These are phyloP conservation scores for Bryconaethiops microstoma DNA, from an alignment of 2,797 vertebrate genomes.

Conservation along the genomic window DNA sequence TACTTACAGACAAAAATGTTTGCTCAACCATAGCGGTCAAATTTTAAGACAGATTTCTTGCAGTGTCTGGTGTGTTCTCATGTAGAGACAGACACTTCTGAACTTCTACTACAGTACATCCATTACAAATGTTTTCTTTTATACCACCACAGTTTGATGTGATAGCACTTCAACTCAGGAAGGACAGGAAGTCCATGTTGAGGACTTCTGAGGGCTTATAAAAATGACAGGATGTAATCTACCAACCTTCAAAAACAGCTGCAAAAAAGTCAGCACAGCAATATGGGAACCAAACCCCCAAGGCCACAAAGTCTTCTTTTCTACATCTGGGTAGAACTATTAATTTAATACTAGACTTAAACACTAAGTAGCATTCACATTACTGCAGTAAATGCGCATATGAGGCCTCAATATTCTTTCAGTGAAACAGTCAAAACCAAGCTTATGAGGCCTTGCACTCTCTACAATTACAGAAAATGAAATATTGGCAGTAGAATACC, in stretches of 20 bases:
- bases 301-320: neutral
- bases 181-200: neutral
- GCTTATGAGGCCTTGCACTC: too few species aligned
- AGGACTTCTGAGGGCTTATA: neutral
- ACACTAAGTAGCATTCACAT: too few species aligned
- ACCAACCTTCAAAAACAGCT: neutral
- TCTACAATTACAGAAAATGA: too few species aligned
- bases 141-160: neutral
- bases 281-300: neutral
- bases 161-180: neutral
- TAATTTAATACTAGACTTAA: neutral
- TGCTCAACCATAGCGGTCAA: neutral
- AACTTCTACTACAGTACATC: neutral
- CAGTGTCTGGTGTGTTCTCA: neutral
- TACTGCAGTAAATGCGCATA: too few species aligned
- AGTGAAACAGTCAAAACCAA: too few species aligned
- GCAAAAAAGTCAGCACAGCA: neutral
- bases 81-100: neutral
- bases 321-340: neutral
- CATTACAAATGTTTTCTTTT: neutral
- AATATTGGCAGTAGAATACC: too few species aligned
- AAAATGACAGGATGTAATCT: neutral
- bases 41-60: neutral
- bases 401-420: too few species aligned
- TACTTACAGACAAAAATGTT: too few species aligned